Evolutionary conservation across 2,797 vertebrate species (phyloP).

Genomic region (Pipistrellus kuhlii): DNA sequence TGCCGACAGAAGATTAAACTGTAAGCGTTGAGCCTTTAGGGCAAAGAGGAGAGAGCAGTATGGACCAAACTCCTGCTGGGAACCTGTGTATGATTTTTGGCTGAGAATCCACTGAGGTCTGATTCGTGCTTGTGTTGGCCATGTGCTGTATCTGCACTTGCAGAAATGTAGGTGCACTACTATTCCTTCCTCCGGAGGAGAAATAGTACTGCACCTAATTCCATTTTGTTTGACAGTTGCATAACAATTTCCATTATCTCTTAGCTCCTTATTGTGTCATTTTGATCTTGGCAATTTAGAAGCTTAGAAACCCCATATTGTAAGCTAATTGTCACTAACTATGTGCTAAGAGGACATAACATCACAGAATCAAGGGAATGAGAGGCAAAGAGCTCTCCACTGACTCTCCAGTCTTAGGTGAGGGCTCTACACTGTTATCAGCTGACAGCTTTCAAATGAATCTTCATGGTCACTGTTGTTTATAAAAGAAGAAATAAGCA

Average conservation of each 20-base stretch:
- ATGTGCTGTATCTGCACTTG: background rate
- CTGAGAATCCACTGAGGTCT: background rate
- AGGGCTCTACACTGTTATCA: background rate
- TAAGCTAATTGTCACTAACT: background rate
- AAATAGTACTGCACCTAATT: background rate
- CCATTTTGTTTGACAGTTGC: background rate
- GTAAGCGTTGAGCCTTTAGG: background rate
- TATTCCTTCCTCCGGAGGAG: background rate
- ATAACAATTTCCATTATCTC: background rate
- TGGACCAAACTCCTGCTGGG: background rate
- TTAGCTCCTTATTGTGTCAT: slow-evolving; percentile 39
- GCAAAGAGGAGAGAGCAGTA: background rate
- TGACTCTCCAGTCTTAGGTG: background rate
- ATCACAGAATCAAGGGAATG: background rate
- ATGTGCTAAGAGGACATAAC: background rate
- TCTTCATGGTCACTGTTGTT: background rate
- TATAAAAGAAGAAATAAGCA: slow-evolving; percentile 38
- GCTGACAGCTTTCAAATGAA: background rate
- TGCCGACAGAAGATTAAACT: background rate
- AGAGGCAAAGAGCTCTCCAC: background rate
- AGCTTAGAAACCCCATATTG: background rate
- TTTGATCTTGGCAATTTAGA: background rate
- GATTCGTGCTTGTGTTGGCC: background rate
- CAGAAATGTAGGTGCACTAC: background rate
- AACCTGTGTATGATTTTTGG: background rate